These are phyloP conservation scores for Zeus faber DNA, from an alignment of 2,113 vertebrate species.

Conservation along the genomic window DNA sequence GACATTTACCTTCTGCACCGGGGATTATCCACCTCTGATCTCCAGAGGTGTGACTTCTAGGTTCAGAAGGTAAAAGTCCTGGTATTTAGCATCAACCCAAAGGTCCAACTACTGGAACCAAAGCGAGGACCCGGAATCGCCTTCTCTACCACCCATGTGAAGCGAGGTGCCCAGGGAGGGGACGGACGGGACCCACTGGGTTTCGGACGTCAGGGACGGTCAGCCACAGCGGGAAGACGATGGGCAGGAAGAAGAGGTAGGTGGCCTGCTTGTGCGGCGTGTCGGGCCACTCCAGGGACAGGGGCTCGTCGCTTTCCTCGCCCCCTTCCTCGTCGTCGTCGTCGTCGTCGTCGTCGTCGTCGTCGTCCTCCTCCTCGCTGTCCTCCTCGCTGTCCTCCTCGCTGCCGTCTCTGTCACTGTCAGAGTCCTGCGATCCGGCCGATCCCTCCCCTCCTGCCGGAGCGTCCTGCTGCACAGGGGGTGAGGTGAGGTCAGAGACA, in stretches of 20 bases:
- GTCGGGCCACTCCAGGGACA: constrained; percentile 91
- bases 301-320: constrained; percentile 79
- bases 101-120: no score
- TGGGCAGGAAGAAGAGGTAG: constrained; percentile 90
- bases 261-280: constrained; percentile 83
- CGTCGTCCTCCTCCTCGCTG: constrained; percentile 56
- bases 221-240: constrained; percentile 93
- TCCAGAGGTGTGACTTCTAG: no score
- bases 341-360: constrained; percentile 50
- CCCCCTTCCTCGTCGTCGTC: constrained; percentile 55
- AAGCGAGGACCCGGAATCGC: no score
- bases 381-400: constrained; percentile 52
- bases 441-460: constrained; percentile 51
- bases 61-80: no score
- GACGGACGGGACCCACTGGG: constrained; percentile 68
- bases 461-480: constrained; percentile 36
- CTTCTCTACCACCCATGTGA: no score
- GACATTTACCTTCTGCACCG: neutral
- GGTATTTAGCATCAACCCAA: no score
- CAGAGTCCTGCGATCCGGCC: constrained; percentile 41
- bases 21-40: neutral
- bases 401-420: constrained; percentile 41
- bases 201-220: constrained; percentile 91
- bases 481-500: constrained; percentile 3
- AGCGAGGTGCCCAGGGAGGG: no score